A percentile compares a stretch with the other conserved stretches of the same genome.
Evolutionary conservation across 2,797 vertebrate species (phyloP).

Genomic region (Halcyon chelicuti): DNA sequence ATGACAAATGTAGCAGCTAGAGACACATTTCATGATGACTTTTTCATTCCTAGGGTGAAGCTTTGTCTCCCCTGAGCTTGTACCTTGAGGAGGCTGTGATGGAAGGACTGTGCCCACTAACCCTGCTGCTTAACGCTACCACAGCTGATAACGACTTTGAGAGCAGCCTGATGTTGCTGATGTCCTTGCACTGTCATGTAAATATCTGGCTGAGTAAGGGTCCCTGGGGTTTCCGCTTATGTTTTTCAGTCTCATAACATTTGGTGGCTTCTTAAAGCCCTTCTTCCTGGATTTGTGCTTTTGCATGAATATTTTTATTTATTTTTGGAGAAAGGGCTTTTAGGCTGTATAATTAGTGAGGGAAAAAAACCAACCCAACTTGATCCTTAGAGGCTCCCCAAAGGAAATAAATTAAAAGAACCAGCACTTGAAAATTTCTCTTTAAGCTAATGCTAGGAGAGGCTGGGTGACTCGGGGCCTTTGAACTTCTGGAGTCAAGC

Average conservation of each 20-base stretch:
- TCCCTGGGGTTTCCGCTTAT: neutral
- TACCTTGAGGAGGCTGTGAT: neutral
- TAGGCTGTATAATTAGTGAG: slow-evolving; percentile 20
- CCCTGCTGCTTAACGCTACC: neutral
- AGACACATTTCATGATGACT: neutral
- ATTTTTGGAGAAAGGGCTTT: slow-evolving; percentile 38
- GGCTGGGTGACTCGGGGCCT: neutral
- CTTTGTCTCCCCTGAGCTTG: neutral
- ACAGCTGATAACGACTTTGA: neutral
- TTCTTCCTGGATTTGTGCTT: slow-evolving; percentile 31
- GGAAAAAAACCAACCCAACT: neutral
- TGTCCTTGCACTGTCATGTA: neutral
- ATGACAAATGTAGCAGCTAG: neutral
- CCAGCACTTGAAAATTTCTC: slow-evolving; percentile 24
- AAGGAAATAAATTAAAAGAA: slow-evolving; percentile 57
- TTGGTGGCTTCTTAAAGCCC: slow-evolving; percentile 2
- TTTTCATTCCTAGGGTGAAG: neutral
- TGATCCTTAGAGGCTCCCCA: slow-evolving; percentile 24
- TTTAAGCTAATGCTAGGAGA: slow-evolving; percentile 9
- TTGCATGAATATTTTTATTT: slow-evolving; percentile 32
- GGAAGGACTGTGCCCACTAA: neutral
- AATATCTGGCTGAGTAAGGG: neutral
- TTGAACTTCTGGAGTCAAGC: slow-evolving; percentile 33
- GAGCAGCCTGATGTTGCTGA: neutral
- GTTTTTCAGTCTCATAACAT: neutral